Evolutionary conservation across 2,797 vertebrate species (phyloP).

Genomic region (Thamnophis elegans): DNA sequence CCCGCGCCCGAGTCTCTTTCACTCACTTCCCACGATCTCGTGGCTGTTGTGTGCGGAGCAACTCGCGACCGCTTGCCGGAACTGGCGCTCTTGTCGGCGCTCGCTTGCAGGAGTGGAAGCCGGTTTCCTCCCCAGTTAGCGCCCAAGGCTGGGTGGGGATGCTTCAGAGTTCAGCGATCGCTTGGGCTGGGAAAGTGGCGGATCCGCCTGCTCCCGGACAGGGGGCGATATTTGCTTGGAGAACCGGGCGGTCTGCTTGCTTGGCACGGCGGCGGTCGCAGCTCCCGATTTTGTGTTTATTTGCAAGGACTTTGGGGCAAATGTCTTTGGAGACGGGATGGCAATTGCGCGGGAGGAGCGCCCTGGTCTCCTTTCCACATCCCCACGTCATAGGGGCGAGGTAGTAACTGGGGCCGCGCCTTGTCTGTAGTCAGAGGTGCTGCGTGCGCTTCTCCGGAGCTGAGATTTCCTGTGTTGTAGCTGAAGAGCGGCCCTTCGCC

Average conservation of each 20-base stretch:
- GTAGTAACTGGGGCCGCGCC: not conserved
- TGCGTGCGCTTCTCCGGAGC: not conserved
- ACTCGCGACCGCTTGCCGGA: not conserved
- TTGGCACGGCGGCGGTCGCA: not conserved
- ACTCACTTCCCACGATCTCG: not conserved
- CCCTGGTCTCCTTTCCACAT: not conserved
- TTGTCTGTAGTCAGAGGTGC: not conserved
- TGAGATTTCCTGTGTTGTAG: not conserved
- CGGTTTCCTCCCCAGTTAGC: not conserved
- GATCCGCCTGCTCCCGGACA: not conserved
- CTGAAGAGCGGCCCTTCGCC: not conserved
- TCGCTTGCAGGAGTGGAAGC: not conserved
- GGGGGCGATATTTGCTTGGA: not conserved
- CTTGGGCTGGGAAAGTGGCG: not conserved
- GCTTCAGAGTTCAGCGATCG: not conserved
- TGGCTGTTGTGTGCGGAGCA: not conserved
- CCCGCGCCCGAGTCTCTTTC: not conserved
- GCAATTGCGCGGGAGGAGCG: not conserved
- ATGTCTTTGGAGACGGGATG: not conserved
- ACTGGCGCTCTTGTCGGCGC: not conserved
- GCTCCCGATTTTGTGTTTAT: not conserved
- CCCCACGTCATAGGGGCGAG: not conserved
- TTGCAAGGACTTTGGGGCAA: not conserved
- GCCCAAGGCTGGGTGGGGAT: not conserved
- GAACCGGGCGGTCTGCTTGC: not conserved